Percentiles rank a stretch among this genome's conserved stretches.
Conservation (phyloP, 2,113 vertebrate genomes). For the Vireo altiloquus region DNA sequence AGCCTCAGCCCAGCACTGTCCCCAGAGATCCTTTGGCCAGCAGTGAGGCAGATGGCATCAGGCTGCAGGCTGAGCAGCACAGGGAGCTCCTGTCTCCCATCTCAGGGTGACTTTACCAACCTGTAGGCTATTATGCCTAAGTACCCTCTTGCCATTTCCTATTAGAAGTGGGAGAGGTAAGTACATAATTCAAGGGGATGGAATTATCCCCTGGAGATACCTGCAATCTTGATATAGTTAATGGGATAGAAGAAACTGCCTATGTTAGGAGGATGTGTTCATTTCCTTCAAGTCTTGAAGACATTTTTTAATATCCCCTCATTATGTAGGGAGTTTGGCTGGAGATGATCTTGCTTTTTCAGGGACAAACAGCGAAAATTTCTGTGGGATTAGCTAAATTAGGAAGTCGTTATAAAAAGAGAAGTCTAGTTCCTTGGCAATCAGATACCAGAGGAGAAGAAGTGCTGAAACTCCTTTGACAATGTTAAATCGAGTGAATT, state of each 20-base stretch:
- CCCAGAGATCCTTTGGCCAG: neutral
- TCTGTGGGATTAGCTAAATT: neutral
- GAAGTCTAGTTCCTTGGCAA: neutral
- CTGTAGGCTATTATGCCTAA: neutral
- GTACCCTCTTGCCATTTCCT: neutral
- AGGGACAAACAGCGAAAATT: neutral
- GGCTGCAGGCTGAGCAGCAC: neutral
- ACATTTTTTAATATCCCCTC: neutral
- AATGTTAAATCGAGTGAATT: neutral
- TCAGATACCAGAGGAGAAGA: neutral
- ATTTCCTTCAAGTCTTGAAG: neutral
- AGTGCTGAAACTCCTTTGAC: neutral
- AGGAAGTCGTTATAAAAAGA: neutral
- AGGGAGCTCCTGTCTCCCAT: neutral
- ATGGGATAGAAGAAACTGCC: neutral
- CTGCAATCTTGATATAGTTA: neutral
- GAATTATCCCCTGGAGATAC: neutral
- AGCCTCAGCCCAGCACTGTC: neutral
- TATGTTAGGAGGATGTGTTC: neutral
- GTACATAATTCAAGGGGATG: neutral
- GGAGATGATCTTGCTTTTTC: neutral
- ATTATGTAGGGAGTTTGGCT: neutral
- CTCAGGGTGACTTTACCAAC: neutral
- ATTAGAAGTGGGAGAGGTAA: neutral
- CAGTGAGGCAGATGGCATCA: neutral